Base-by-base conservation (phyloP, 2,797 vertebrate genomes). In the Melanitta fusca region DNA sequence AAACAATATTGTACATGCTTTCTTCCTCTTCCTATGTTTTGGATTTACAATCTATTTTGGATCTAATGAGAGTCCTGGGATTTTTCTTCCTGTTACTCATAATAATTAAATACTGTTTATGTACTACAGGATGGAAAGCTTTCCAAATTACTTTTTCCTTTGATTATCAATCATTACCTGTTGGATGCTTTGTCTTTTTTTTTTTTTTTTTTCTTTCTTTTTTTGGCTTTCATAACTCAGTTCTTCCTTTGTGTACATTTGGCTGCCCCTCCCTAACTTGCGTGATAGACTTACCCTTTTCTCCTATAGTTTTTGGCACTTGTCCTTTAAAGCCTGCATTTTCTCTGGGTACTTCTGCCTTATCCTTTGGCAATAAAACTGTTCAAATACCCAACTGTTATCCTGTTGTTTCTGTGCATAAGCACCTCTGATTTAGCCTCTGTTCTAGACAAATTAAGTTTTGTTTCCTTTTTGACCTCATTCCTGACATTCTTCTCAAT, bases 51-150 rank as follows among this genome's bases (percentile, higher is more conserved):
- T 45, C 60, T 77, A 49, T 87, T 96, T 84, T 95, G 81, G 75
- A 77, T 92, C 86, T 91, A 75, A 92, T 83, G 93, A 95, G 85
- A 56, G 77, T 62, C 71, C 5, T 91, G 93, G 70, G 89, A 90
- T 85, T 95, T 96, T 90, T 94, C 85, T 96, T 95, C 95, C 94
- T 94, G 73, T 96, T 93, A 83, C 45, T 95, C 80, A 90, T 24
- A 51, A 45, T 81, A 68, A 92, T 80, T 80, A 88, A 89, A 95
- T 72, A 68, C 32, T 82, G 51, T 68, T 86, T 81, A 89, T 88
- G 53, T 74, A 77, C 51, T 84, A 81, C 39, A 65, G 43, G 88
- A 30, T 89, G 38, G 74, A 94, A 95, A 61, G 39, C 10, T 79
- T 86, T 90, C 38, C 41, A 79, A 72, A 47, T 47, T 2, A 7